Percentiles rank a stretch among this genome's conserved stretches.
These are phyloP conservation scores for Psilanteris sp. DNA, from an alignment of 1,140 invertebrate genomes.

Conservation along the genomic window DNA sequence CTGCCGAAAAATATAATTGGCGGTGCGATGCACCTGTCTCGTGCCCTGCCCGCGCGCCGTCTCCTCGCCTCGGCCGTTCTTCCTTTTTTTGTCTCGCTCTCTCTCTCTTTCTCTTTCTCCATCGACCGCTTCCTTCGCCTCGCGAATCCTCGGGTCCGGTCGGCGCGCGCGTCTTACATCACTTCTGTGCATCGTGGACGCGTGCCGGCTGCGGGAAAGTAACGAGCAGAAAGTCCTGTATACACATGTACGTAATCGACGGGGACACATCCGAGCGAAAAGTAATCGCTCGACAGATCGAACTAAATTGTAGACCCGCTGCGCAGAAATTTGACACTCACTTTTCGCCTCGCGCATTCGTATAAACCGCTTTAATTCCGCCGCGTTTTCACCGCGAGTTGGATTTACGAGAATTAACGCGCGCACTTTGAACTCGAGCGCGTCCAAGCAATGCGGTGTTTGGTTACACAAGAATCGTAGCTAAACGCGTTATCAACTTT, in stretches of 20 bases:
- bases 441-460: no score
- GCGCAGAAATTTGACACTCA: slow-evolving; percentile 38
- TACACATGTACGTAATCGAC: slow-evolving; percentile 52
- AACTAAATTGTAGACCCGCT: slow-evolving; percentile 34
- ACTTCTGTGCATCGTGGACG: slow-evolving; percentile 70
- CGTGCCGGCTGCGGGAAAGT: slow-evolving; percentile 67
- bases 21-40: slow-evolving; percentile 80
- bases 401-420: no score
- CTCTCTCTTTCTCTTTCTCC: no score
- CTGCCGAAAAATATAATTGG: slow-evolving; percentile 81
- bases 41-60: slow-evolving; percentile 37
- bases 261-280: slow-evolving; percentile 27
- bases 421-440: no score
- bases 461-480: no score
- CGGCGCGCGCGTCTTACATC: slow-evolving; percentile 57
- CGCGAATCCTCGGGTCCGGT: slow-evolving; percentile 39
- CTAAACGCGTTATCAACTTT: no score
- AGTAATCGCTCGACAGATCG: slow-evolving; percentile 37
- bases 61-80: slow-evolving; percentile 36
- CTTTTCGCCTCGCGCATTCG: slow-evolving; percentile 27
- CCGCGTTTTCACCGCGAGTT: no score
- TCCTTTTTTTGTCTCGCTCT: slow-evolving; percentile 19
- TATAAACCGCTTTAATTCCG: no score
- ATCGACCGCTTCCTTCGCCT: slow-evolving; percentile 43
- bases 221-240: slow-evolving; percentile 62